Evolutionary conservation across 2,888 invertebrate genomes (phyloP).

Genomic region (Suillia variegata): DNA sequence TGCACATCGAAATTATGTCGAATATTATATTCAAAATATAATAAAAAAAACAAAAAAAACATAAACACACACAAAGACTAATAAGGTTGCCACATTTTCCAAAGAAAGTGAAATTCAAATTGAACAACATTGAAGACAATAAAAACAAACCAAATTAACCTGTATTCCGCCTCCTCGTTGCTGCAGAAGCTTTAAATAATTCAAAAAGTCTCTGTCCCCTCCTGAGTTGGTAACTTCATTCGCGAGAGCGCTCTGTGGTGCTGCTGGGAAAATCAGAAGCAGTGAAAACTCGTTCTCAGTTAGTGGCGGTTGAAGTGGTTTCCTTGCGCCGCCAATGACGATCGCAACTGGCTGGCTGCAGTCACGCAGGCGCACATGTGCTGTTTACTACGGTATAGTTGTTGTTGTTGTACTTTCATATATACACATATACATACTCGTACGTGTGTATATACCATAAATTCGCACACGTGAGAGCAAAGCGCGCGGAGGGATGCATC

Average conservation of each 20-base stretch:
- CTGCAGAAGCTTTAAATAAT: background rate
- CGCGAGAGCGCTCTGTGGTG: background rate
- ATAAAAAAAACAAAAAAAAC: too few species aligned
- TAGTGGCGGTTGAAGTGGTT: constrained; percentile 2
- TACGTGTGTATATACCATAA: too few species aligned
- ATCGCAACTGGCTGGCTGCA: constrained; percentile 42
- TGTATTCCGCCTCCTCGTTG: background rate
- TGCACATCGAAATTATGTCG: too few species aligned
- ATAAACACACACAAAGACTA: constrained; percentile 31
- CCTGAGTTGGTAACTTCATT: background rate
- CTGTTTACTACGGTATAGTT: background rate
- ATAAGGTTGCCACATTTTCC: constrained; percentile 50
- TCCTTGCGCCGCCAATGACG: constrained; percentile 11
- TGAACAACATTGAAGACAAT: background rate
- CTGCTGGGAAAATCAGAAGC: constrained; percentile 6
- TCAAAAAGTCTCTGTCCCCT: constrained; percentile 10
- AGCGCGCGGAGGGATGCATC: background rate
- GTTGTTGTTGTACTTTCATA: background rate
- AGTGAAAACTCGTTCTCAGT: constrained; percentile 5
- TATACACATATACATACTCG: too few species aligned
- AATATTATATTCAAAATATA: too few species aligned
- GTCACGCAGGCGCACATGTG: background rate
- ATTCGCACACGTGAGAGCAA: background rate
- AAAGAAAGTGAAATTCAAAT: constrained; percentile 52
- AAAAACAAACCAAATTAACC: background rate